Conservation (phyloP, 2,113 vertebrate species). For the Gopherus evgoodei region DNA sequence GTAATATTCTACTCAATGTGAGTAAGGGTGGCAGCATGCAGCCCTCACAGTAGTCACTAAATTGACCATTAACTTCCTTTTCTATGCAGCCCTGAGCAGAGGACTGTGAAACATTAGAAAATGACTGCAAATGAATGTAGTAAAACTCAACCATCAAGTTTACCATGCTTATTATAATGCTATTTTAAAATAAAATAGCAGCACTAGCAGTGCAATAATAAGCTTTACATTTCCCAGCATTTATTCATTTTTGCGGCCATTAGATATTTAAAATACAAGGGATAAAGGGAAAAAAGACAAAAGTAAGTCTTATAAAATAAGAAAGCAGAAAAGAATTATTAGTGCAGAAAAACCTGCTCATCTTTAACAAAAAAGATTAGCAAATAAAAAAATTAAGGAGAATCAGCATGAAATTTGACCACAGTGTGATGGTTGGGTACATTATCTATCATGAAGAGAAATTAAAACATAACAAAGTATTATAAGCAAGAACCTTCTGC, state of each 20-base stretch:
- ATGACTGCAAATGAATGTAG: background rate
- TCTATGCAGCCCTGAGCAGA: background rate
- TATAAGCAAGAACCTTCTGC: slow-evolving; percentile 17
- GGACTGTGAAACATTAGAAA: background rate
- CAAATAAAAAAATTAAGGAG: slow-evolving; percentile 30
- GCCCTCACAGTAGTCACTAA: background rate
- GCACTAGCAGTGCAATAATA: background rate
- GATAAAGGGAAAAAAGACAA: background rate
- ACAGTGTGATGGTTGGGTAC: background rate
- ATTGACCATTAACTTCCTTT: background rate
- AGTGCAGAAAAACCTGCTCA: background rate
- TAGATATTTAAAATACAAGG: background rate
- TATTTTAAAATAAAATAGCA: background rate
- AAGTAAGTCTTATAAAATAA: background rate
- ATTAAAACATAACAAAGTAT: slow-evolving; percentile 43
- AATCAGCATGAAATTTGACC: slow-evolving; percentile 24
- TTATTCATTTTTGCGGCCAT: background rate
- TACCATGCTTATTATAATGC: background rate
- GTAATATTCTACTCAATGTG: background rate
- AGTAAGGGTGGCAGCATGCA: background rate
- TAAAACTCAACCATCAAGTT: background rate
- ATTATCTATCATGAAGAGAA: slow-evolving; percentile 57
- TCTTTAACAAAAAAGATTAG: background rate
- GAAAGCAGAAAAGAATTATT: background rate
- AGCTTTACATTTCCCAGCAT: background rate